These are phyloP conservation scores for Schizothorax lantsangensis DNA, from an alignment of 2,797 vertebrate genomes.

Conservation along the genomic window DNA sequence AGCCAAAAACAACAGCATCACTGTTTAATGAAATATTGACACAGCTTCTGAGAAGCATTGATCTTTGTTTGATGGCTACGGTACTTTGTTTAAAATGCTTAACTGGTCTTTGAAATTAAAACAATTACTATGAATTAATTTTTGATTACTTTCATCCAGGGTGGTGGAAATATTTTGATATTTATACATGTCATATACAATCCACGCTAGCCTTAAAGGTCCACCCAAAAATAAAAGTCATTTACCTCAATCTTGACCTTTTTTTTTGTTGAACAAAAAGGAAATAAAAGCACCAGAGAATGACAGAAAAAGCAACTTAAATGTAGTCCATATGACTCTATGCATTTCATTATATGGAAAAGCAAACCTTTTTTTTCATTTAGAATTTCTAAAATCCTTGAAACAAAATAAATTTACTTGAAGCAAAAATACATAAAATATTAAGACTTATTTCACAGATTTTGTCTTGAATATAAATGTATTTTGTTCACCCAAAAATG, in stretches of 20 bases:
- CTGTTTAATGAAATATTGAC: constrained; percentile 14
- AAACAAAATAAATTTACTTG: too few relatives aligned
- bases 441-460: too few relatives aligned
- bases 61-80: constrained; percentile 31
- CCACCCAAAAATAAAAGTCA: background rate
- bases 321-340: background rate
- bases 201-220: background rate
- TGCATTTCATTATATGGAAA: background rate
- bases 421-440: too few relatives aligned
- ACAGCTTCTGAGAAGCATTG: background rate
- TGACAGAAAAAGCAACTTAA: background rate
- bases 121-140: background rate
- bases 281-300: background rate
- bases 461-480: too few relatives aligned
- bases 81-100: constrained; percentile 12
- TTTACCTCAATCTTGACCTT: background rate
- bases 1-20: constrained; percentile 35
- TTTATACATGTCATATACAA: background rate
- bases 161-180: background rate
- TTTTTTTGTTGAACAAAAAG: background rate
- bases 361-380: too few relatives aligned
- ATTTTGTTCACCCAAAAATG: too few relatives aligned
- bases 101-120: constrained; percentile 24
- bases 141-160: background rate
- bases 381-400: too few relatives aligned